Conservation (phyloP, 2,797 vertebrate species). For the Manis javanica region DNA sequence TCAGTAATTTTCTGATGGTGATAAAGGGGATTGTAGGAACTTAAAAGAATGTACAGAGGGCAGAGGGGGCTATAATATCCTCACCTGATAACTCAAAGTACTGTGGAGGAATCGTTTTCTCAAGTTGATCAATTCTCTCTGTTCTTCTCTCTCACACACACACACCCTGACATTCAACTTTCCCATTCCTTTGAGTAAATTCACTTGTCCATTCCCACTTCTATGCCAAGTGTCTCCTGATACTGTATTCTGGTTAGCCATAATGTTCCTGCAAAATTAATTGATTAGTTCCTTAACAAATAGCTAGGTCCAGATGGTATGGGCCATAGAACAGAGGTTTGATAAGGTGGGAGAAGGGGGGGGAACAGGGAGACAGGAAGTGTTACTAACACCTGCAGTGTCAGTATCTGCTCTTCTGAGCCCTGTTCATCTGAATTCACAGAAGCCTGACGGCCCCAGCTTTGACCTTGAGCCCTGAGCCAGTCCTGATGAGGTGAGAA, state of each 20-base stretch:
- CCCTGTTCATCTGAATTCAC: neutral
- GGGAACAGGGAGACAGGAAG: neutral
- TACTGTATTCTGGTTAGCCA: neutral
- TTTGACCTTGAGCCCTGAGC: neutral
- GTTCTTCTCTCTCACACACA: neutral
- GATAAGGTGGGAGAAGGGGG: neutral
- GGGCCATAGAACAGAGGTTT: neutral
- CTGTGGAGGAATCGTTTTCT: neutral
- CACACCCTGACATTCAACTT: neutral
- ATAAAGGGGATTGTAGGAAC: neutral
- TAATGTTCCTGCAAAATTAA: neutral
- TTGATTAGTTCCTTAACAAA: neutral
- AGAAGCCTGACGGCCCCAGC: neutral
- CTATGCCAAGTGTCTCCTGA: neutral
- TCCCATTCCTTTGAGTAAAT: neutral
- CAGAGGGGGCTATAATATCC: neutral
- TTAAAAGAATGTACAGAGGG: neutral
- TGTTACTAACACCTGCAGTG: rapidly evolving
- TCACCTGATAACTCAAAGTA: neutral
- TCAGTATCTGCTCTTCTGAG: neutral
- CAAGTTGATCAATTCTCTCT: neutral
- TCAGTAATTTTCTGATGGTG: neutral
- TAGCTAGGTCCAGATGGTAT: neutral
- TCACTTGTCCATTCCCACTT: neutral
- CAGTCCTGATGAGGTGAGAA: neutral